These are phyloP conservation scores for Drosophila arawakana DNA, from an alignment of 1,140 invertebrate genomes.

Conservation along the genomic window DNA sequence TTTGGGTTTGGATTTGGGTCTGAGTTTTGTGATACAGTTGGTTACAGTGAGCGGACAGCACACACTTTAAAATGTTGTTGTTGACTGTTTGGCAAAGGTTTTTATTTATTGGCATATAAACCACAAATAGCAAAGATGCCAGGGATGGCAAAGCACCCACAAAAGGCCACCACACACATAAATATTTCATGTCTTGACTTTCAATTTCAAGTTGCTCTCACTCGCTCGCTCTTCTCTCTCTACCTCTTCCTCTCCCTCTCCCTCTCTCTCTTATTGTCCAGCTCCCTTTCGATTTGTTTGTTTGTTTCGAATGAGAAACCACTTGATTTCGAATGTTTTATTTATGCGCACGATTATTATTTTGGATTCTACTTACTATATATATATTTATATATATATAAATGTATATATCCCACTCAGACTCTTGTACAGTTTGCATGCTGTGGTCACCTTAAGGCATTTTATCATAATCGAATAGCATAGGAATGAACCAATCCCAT, in stretches of 20 bases:
- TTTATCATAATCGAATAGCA: constrained; percentile 75
- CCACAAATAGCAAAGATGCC: constrained; percentile 79
- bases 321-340: constrained; percentile 81
- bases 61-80: constrained; percentile 71
- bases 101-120: constrained; percentile 82
- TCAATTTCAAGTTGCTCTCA: constrained; percentile 66
- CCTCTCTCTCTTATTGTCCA: neutral
- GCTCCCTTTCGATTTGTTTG: constrained; percentile 67
- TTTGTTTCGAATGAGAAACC: constrained; percentile 66
- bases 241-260: constrained; percentile 16
- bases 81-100: constrained; percentile 66
- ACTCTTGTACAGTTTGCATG: constrained; percentile 40
- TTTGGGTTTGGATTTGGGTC: constrained; percentile 20
- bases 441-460: constrained; percentile 72
- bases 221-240: constrained; percentile 24
- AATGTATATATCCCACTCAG: neutral
- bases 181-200: constrained; percentile 81
- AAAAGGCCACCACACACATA: constrained; percentile 63
- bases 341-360: constrained; percentile 80
- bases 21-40: constrained; percentile 25
- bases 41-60: constrained; percentile 59
- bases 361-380: constrained; percentile 51
- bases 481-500: constrained; percentile 39
- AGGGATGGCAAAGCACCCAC: constrained; percentile 63
- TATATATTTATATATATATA: neutral